Evolutionary conservation across 2,797 vertebrate species (phyloP), one percentile per base, ranked within the genome.

Genomic region (Myotis planiceps): DNA sequence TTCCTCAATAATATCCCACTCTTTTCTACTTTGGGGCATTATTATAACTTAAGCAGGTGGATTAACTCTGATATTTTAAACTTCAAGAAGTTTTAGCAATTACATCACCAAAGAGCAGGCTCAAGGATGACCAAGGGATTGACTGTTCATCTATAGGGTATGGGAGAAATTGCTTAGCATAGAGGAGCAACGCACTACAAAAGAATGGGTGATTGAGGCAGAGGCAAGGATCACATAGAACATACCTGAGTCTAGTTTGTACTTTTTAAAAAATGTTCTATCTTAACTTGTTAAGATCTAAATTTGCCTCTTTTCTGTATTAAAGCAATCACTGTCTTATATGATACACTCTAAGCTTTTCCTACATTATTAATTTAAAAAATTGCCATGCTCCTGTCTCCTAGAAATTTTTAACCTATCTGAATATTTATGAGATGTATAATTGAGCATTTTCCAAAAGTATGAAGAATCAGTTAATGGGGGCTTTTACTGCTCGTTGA

Each of bases 61-160:
- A 80, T 92, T 81, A 82, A 92, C 9, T 58, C 32, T 86, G 34
- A 65, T 92, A 29, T 83, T 97, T 96, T 75, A 94, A 88, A 85
- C 37, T 71, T 82, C 12, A 88, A 90, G 49, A 29, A 25, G 7
- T 85, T 92, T 93, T 94, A n/a, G 19, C 32, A 90, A 71, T 68
- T 79, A 23, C 47, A 60, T 90, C 74, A 74, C 19, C n/a, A 63
- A 75, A 66, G 27, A 90, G 34, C 51, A 69, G 65, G 37, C 37
- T 79, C n/a, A 84, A 34, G 37, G 23, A 72, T 95, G n/a, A 90
- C 58, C 78, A 71, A 82, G 85, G 32, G 78, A 84, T 49, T 78
- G 18, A 34, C 14, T 1, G 14, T 58, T 82, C 42, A 53, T 75
- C 34, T 27, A 6, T 13, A 76, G 51, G 10, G 6, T 29, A 3